A percentile compares a stretch with the other conserved stretches of the same genome.
Conservation (phyloP, 2,888 invertebrate genomes). For the Criorhina ranunculi region DNA sequence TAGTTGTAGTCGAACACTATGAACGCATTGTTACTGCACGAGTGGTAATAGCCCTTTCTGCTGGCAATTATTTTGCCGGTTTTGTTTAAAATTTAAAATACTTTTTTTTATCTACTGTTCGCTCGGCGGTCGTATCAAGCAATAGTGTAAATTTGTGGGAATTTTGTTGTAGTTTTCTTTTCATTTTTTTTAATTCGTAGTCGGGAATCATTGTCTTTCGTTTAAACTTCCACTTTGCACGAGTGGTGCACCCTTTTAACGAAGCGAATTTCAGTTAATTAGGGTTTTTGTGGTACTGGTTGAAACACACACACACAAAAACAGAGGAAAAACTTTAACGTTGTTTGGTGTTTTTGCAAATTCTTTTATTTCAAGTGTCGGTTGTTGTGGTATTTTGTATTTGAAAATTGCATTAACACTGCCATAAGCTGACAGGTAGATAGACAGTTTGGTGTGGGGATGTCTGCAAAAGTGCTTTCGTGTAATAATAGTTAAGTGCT, state of each 20-base stretch:
- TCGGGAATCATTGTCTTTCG: slow-evolving; percentile 59
- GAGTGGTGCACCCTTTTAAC: slow-evolving; percentile 55
- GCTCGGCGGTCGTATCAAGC: slow-evolving; percentile 24
- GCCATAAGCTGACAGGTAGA: slow-evolving; percentile 59
- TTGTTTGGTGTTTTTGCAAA: slow-evolving; percentile 23
- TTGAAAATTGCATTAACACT: slow-evolving; percentile 61
- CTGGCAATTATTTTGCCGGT: slow-evolving; percentile 57
- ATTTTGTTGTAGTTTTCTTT: slow-evolving; percentile 11
- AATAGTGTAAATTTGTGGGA: slow-evolving; percentile 63
- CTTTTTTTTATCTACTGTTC: slow-evolving; percentile 18
- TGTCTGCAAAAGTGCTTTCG: slow-evolving; percentile 11
- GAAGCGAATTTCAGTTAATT: slow-evolving; percentile 73
- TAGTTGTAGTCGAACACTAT: slow-evolving; percentile 61
- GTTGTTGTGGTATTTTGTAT: slow-evolving; percentile 31
- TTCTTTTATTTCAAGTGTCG: slow-evolving; percentile 35
- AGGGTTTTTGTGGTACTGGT: slow-evolving; percentile 58
- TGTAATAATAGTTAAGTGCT: background rate
- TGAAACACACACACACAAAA: slow-evolving; percentile 28
- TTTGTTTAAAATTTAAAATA: slow-evolving; percentile 68
- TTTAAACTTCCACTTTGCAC: slow-evolving; percentile 53
- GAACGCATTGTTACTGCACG: slow-evolving; percentile 53
- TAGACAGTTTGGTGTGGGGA: slow-evolving; percentile 30
- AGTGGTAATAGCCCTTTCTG: slow-evolving; percentile 44
- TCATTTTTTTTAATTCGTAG: background rate
- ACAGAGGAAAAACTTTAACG: background rate